Evolutionary conservation across 1,140 invertebrate species (phyloP).

Genomic region (Palaemon carinicauda): DNA sequence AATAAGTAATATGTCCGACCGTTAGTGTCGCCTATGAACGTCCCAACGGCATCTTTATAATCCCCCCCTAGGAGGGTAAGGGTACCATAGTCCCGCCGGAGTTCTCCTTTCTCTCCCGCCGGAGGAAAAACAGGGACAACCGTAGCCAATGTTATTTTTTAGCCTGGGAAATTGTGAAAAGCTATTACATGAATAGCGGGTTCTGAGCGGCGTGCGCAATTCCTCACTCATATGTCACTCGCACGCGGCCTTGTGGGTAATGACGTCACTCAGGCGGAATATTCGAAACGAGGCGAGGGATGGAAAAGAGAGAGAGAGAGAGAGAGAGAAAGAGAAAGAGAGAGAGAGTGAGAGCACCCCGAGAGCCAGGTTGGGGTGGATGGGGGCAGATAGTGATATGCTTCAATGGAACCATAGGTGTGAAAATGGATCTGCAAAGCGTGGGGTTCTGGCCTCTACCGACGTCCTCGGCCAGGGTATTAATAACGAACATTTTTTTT

Average conservation of each 20-base stretch:
- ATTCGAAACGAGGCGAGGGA: conserved; percentile 34
- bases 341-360: too few species aligned
- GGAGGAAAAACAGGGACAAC: conserved; percentile 29
- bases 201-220: conserved; percentile 23
- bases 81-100: background rate
- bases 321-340: background rate
- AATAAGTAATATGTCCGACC: too few species aligned
- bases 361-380: too few species aligned
- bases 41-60: too few species aligned
- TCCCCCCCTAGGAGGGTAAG: background rate
- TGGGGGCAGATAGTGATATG: too few species aligned
- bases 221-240: conserved; percentile 48
- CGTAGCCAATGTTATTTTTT: conserved; percentile 46
- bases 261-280: conserved; percentile 49
- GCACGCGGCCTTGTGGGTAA: conserved; percentile 54
- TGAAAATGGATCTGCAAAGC: too few species aligned
- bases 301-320: background rate
- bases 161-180: conserved; percentile 34
- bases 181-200: conserved; percentile 36
- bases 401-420: too few species aligned
- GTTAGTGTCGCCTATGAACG: too few species aligned
- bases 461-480: background rate
- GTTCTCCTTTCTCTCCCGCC: background rate
- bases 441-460: too few species aligned
- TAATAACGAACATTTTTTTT: background rate